These are phyloP conservation scores for Sus cebifrons DNA, from an alignment of 2,797 vertebrate species.

Conservation along the genomic window DNA sequence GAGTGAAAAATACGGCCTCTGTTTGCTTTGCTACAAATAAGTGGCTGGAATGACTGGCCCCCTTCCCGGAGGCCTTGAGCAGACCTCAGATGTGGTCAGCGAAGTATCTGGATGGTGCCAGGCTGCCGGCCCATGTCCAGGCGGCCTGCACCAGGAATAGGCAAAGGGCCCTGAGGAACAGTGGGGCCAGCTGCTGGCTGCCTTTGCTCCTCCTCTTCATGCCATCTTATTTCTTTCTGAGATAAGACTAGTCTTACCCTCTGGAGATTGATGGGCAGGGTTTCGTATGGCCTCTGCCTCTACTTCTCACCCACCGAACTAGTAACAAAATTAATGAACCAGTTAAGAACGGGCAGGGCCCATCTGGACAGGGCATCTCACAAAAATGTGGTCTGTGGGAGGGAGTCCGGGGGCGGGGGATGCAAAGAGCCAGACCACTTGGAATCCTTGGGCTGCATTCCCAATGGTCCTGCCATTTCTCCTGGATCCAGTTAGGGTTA, in stretches of 20 bases:
- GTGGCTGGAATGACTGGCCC: slow-evolving; percentile 68
- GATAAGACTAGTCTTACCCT: not conserved
- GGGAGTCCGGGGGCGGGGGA: not conserved
- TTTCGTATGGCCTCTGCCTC: not conserved
- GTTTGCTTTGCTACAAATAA: slow-evolving; percentile 79
- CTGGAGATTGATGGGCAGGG: not conserved
- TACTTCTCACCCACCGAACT: not conserved
- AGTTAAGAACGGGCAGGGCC: not conserved
- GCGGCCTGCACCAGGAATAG: not conserved
- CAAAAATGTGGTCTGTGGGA: not conserved
- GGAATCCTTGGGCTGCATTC: not conserved
- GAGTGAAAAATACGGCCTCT: slow-evolving; percentile 76
- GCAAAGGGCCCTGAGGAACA: slow-evolving; percentile 35
- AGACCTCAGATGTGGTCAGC: slow-evolving; percentile 81
- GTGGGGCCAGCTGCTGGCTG: not conserved
- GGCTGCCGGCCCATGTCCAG: slow-evolving; percentile 41
- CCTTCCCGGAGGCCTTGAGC: slow-evolving; percentile 76
- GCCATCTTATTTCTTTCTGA: not conserved
- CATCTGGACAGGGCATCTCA: slow-evolving; percentile 39
- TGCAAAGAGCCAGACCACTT: slow-evolving; percentile 3
- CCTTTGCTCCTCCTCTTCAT: not conserved
- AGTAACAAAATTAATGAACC: not conserved
- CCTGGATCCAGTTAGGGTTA: not conserved
- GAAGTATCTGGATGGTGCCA: slow-evolving; percentile 74
- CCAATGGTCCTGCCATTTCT: not conserved